These are phyloP conservation scores for Gnathonemus echidnorhynchus DNA, from an alignment of 2,113 vertebrate species.

Conservation along the genomic window DNA sequence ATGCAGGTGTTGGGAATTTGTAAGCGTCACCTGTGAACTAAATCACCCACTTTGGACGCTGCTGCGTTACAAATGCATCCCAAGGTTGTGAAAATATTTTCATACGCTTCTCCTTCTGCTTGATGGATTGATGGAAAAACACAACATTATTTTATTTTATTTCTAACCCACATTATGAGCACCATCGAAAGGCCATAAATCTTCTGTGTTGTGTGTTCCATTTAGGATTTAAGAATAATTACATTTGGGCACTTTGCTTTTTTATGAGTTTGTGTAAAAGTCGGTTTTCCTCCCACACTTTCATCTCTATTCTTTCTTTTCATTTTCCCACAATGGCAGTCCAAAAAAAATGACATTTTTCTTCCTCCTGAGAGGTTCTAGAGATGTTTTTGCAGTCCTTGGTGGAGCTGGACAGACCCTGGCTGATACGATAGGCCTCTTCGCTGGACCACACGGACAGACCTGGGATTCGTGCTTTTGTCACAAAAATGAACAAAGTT, in stretches of 20 bases:
- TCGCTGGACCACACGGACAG: slow-evolving; percentile 49
- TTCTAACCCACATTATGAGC: slow-evolving; percentile 1
- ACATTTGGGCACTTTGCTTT: background rate
- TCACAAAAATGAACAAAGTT: slow-evolving; percentile 66
- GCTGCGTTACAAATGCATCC: slow-evolving; percentile 17
- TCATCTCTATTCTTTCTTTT: background rate
- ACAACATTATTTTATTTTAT: slow-evolving; percentile 21
- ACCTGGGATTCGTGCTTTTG: slow-evolving; percentile 59
- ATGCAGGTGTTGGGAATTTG: slow-evolving; percentile 10
- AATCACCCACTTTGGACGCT: slow-evolving; percentile 5
- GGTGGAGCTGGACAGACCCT: slow-evolving; percentile 52
- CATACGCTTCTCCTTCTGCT: slow-evolving; percentile 1
- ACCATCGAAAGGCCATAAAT: slow-evolving; percentile 14
- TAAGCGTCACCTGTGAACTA: background rate
- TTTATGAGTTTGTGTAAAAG: slow-evolving; percentile 1
- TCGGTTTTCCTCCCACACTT: background rate
- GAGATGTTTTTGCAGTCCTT: slow-evolving; percentile 50
- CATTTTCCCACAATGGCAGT: background rate
- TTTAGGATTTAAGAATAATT: slow-evolving; percentile 21
- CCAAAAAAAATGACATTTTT: background rate
- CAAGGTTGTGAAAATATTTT: slow-evolving; percentile 27
- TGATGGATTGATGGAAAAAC: slow-evolving; percentile 26
- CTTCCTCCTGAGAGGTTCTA: background rate
- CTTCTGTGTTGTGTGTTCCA: slow-evolving; percentile 14
- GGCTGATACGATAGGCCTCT: slow-evolving; percentile 58